Evolutionary conservation across 2,113 vertebrate species (phyloP).

Genomic region (Oryzias celebensis): DNA sequence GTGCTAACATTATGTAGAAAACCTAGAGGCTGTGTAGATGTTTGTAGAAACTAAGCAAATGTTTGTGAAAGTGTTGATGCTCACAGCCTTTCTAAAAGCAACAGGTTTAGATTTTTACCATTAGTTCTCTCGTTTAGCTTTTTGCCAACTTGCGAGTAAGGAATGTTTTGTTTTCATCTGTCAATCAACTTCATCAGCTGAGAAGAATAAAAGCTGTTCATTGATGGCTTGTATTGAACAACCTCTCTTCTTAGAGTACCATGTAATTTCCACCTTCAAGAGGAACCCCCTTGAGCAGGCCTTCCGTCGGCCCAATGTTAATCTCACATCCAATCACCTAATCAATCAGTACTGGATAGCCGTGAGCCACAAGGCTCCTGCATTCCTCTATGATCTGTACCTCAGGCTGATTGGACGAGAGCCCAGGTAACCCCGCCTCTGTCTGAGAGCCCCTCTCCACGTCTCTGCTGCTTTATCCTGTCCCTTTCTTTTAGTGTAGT

Average conservation of each 20-base stretch:
- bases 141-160: too few species aligned
- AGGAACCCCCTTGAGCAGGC: slow-evolving; percentile 99
- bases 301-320: slow-evolving; percentile 99
- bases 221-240: slow-evolving; percentile 68
- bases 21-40: too few species aligned
- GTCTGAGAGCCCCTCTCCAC: slow-evolving; percentile 15
- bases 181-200: too few species aligned
- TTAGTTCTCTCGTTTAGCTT: too few species aligned
- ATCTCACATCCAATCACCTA: slow-evolving; percentile 99
- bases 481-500: slow-evolving; percentile 19
- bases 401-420: slow-evolving; percentile 99
- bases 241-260: slow-evolving; percentile 96
- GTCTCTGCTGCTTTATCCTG: slow-evolving; percentile 51
- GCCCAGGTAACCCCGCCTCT: slow-evolving; percentile 93
- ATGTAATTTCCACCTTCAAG: slow-evolving; percentile 99
- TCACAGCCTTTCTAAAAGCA: too few species aligned
- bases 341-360: slow-evolving; percentile 99
- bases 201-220: slow-evolving; percentile 9
- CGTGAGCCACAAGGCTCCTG: slow-evolving; percentile 99
- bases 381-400: slow-evolving; percentile 99
- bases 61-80: too few species aligned
- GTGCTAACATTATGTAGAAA: too few species aligned
- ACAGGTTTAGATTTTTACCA: too few species aligned
- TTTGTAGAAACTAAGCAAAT: too few species aligned
- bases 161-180: too few species aligned